Conservation (phyloP, 1,140 invertebrate species). For the Ostrea edulis region DNA sequence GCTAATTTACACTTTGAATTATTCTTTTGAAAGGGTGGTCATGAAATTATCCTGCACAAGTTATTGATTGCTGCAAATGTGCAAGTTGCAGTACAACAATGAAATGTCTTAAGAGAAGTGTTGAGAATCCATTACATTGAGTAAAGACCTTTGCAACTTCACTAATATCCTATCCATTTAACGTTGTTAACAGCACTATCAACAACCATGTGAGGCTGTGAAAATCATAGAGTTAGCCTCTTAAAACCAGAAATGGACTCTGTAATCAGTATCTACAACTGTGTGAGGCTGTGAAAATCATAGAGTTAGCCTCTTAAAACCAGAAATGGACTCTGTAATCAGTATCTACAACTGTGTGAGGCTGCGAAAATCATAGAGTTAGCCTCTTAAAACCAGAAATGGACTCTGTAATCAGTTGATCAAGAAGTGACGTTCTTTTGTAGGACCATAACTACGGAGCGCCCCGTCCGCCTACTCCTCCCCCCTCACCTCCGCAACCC, state of each 20-base stretch:
- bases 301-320: slow-evolving; percentile 18
- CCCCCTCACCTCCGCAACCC: slow-evolving; percentile 80
- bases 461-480: slow-evolving; percentile 84
- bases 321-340: neutral
- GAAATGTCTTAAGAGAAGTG: neutral
- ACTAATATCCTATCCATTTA: neutral
- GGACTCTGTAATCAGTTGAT: neutral
- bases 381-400: slow-evolving; percentile 22
- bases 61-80: neutral
- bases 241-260: neutral
- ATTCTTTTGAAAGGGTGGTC: too few species aligned
- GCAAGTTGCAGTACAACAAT: neutral
- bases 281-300: neutral
- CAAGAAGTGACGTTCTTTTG: slow-evolving; percentile 78
- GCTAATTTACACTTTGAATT: neutral
- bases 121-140: too few species aligned
- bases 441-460: slow-evolving; percentile 91
- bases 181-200: neutral
- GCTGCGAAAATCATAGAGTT: neutral
- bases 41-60: neutral
- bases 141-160: too few species aligned
- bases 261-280: neutral
- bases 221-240: neutral
- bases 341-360: too few species aligned
- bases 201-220: neutral